Percentiles rank a stretch among this genome's conserved stretches.
These are phyloP conservation scores for Tachysurus fulvidraco DNA, from an alignment of 2,113 vertebrate genomes.

Conservation along the genomic window DNA sequence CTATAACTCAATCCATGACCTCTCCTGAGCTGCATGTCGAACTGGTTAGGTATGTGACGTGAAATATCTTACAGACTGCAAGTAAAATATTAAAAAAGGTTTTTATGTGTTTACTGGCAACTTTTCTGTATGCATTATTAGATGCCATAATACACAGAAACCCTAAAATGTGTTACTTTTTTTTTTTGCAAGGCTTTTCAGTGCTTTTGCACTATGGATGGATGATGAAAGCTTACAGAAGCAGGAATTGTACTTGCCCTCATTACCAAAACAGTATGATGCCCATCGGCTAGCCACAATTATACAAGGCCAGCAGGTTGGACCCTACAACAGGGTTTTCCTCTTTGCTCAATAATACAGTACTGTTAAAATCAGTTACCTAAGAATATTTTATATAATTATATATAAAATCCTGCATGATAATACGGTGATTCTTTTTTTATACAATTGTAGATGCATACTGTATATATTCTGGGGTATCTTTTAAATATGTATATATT, in stretches of 20 bases:
- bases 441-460: not conserved
- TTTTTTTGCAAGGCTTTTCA: constrained; percentile 82
- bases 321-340: not conserved
- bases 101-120: not conserved
- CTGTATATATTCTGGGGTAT: too few species aligned
- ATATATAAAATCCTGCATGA: not conserved
- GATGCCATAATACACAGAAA: not conserved
- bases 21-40: constrained; percentile 90
- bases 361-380: not conserved
- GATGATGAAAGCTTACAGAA: constrained; percentile 94
- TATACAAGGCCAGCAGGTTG: constrained; percentile 87
- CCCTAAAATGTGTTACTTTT: not conserved
- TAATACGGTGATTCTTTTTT: not conserved
- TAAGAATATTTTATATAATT: not conserved
- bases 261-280: constrained; percentile 90
- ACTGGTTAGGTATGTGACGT: constrained; percentile 82
- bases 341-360: not conserved
- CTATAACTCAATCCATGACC: constrained; percentile 71
- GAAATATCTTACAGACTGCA: not conserved
- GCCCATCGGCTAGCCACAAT: constrained; percentile 86
- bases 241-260: constrained; percentile 88
- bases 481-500: too few species aligned
- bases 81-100: not conserved
- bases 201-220: constrained; percentile 88
- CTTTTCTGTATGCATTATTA: not conserved